Evolutionary conservation across 2,797 vertebrate genomes (phyloP).

Genomic region (Darevskia nairensis): DNA sequence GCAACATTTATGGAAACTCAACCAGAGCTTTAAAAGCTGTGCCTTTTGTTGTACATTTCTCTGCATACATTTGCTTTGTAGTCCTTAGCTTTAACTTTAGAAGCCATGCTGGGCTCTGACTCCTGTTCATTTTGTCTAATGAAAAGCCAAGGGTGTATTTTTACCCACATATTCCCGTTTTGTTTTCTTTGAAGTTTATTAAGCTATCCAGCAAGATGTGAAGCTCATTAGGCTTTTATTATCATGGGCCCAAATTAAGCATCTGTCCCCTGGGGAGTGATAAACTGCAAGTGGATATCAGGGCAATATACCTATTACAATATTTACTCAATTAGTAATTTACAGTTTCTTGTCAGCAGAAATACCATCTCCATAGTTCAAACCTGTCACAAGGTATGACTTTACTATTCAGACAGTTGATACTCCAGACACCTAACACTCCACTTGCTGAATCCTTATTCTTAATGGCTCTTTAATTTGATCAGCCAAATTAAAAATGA

Average conservation of each 20-base stretch:
- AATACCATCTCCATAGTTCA: slow-evolving; percentile 62
- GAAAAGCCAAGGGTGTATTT: slow-evolving; percentile 88
- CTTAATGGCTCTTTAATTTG: slow-evolving; percentile 21
- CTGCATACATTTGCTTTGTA: slow-evolving; percentile 89
- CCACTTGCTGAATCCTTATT: slow-evolving; percentile 17
- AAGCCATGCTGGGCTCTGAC: slow-evolving; percentile 90
- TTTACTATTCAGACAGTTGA: slow-evolving; percentile 45
- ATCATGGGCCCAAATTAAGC: slow-evolving; percentile 87
- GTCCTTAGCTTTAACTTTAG: slow-evolving; percentile 88
- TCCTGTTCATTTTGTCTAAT: slow-evolving; percentile 88
- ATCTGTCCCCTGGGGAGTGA: slow-evolving; percentile 91
- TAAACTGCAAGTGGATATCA: slow-evolving; percentile 80
- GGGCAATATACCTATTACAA: slow-evolving; percentile 88
- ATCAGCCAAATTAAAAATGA: slow-evolving; percentile 33
- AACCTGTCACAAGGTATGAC: slow-evolving; percentile 49
- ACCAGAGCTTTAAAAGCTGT: slow-evolving; percentile 94
- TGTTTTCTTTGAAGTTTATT: slow-evolving; percentile 93
- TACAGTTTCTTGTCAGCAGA: slow-evolving; percentile 71
- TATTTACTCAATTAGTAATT: slow-evolving; percentile 88
- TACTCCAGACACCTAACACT: slow-evolving; percentile 37
- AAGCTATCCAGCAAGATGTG: slow-evolving; percentile 84
- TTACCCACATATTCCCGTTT: slow-evolving; percentile 90
- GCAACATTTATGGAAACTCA: slow-evolving; percentile 95
- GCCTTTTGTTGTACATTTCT: slow-evolving; percentile 98
- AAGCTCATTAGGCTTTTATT: slow-evolving; percentile 93